Evolutionary conservation across 23 tunicate genomes (phyloP), one percentile per base, ranked within the genome.

Genomic region (Halocynthia aurantium): DNA sequence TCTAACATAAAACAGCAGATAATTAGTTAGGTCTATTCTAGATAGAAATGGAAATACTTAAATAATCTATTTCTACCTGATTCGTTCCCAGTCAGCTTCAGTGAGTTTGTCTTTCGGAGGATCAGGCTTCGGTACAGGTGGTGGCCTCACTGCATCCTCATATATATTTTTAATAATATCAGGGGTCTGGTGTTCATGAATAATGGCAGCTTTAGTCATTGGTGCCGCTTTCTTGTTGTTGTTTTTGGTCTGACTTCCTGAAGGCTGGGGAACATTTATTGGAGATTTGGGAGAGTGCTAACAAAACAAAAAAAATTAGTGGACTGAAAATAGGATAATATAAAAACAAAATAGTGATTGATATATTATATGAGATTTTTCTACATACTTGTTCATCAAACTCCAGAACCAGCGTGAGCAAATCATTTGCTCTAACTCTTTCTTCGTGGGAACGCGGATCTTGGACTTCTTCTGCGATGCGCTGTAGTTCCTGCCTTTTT

Each of bases 381-480:
- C 17, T 58, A 58, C 15, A 13, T 58, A 58, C 15, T 13, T 58
- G 17, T 31, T 90, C 97, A 77, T 90, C 97, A 84, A 85, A 81
- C 66, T 85, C 97, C 22, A 90, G 81, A 7, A 90, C 97, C 8
- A 90, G 80, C 8, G 78, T 62, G 52, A 90, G 83, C 7, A 90
- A 75, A 58, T 90, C 97, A 12, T 76, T 85, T 57, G 97, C 97
- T 81, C 87, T 76, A 84, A 85, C 83, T 62, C 81, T 81, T 64
- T 90, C 97, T 21, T 90, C 97, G 19, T 53, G 31, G 6, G 90
- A 70, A 50, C 97, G 71, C 8, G 97, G 97, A 53, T 90, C 97
- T 18, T 77, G 83, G 6, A 90, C 75, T 58, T 81, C 55, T 71
- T 66, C 67, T 17, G 76, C 72, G 10, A 81, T 74, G 40, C 90